Evolutionary conservation across 2,797 vertebrate genomes (phyloP).

Genomic region (Pipistrellus pygmaeus): DNA sequence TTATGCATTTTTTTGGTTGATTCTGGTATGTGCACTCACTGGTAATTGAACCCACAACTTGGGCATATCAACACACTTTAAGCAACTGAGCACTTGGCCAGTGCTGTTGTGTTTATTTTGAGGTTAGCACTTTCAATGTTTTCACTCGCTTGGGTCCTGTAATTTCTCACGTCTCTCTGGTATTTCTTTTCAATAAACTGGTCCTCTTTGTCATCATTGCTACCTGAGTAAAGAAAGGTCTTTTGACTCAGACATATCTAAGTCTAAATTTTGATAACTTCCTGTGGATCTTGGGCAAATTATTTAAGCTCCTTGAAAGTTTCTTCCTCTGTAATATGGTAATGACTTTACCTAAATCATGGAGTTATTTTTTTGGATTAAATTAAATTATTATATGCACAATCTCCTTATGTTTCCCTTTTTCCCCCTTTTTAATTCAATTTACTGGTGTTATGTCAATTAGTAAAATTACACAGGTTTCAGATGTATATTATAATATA

Average conservation of each 20-base stretch:
- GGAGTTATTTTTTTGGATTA: background rate
- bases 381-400: conserved; percentile 14
- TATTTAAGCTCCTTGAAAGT: conserved; percentile 31
- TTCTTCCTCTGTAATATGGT: conserved; percentile 33
- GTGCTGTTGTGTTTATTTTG: background rate
- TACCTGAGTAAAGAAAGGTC: background rate
- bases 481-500: background rate
- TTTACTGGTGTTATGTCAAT: background rate
- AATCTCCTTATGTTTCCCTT: background rate
- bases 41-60: background rate
- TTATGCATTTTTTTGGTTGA: no score
- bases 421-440: background rate
- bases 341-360: conserved; percentile 19
- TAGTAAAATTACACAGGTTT: background rate
- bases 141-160: background rate
- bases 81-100: background rate
- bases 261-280: conserved; percentile 39
- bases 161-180: background rate
- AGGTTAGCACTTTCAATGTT: background rate
- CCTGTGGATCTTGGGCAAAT: background rate
- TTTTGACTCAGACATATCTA: conserved; percentile 10
- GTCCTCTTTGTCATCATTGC: background rate
- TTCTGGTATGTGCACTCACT: background rate
- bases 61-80: background rate
- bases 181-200: background rate